Evolutionary conservation across 2,113 vertebrate genomes (phyloP), one percentile per base, ranked within the genome.

Genomic region (Acanthisitta chloris): DNA sequence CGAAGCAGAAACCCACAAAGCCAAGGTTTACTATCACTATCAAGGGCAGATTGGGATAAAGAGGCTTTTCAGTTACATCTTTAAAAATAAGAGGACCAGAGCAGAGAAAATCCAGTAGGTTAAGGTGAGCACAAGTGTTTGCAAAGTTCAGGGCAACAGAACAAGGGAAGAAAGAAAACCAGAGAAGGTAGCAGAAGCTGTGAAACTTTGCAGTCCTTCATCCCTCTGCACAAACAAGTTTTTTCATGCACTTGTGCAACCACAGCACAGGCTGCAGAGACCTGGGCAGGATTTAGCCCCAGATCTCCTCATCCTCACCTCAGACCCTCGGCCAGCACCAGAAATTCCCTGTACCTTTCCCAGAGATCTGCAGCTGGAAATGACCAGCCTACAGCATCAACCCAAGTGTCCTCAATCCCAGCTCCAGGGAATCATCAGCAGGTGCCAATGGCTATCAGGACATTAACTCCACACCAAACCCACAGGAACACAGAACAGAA

Each of bases 241-340:
- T 52, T 33, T 88, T 45, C 62, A 80, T 0, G 14, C 31, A 43
- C 26, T 69, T 0, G 0, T 14, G 21, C 45, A 73, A 51, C 28
- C 40, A 58, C 29, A 17, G 29, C 46, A 46, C 0, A 51, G 51
- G 29, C 54, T 61, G 36, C 11, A 21, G 61, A 83, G 59, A 67
- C 4, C 36, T 9, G 20, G 25, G 45, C 58, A 80, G 51, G 64
- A 78, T 74, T 78, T 48, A 86, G 42, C 7, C 57, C 24, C 45
- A 49, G 21, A 8, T 88, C 36, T 13, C 23, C 25, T n/a, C 24
- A 62, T 18, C n/a, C 31, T 23, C 20, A 21, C 9, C 34, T 38
- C 2, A 1, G 36, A 80, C 18, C 10, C 14, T 1, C 31, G 78
- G 4, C 14, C 2, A 2, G 85, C n/a, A 38, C 26, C 18, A 57